These are phyloP conservation scores for Saccostrea echinata DNA, from an alignment of 1,140 invertebrate genomes.

Conservation along the genomic window DNA sequence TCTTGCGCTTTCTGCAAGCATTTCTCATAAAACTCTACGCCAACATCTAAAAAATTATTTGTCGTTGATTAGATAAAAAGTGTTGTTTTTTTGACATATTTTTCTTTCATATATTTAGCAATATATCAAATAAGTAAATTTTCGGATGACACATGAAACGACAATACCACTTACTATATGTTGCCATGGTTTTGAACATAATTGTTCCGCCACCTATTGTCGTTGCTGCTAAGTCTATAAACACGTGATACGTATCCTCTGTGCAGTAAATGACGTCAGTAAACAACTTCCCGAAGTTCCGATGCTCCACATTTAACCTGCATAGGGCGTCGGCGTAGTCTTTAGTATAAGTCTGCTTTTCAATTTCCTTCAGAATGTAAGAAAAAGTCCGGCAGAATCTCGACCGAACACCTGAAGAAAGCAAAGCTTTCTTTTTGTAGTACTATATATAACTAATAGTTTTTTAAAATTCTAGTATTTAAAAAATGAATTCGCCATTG, in stretches of 20 bases:
- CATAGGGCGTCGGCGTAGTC: slow-evolving; percentile 41
- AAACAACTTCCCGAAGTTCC: slow-evolving; percentile 40
- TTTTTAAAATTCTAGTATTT: too few relatives aligned
- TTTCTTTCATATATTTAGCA: too few relatives aligned
- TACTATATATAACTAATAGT: neutral
- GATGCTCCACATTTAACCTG: slow-evolving; percentile 25
- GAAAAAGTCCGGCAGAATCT: slow-evolving; percentile 51
- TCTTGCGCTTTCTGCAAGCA: neutral
- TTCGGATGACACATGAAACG: neutral
- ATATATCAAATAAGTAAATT: neutral
- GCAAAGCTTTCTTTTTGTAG: too few relatives aligned
- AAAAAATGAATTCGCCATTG: too few relatives aligned
- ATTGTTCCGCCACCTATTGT: slow-evolving; percentile 48
- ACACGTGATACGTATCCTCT: slow-evolving; percentile 41
- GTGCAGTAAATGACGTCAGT: slow-evolving; percentile 49
- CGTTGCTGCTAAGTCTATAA: slow-evolving; percentile 51
- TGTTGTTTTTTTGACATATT: too few relatives aligned
- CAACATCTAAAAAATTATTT: slow-evolving; percentile 35
- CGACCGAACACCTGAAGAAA: slow-evolving; percentile 47
- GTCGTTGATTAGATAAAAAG: too few relatives aligned
- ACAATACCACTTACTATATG: neutral
- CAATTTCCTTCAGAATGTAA: slow-evolving; percentile 33
- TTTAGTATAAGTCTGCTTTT: neutral
- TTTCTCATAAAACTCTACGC: neutral
- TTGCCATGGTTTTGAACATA: slow-evolving; percentile 48